Base-by-base conservation (phyloP, 2,888 invertebrate species). In the Priocnemis perturbator region DNA sequence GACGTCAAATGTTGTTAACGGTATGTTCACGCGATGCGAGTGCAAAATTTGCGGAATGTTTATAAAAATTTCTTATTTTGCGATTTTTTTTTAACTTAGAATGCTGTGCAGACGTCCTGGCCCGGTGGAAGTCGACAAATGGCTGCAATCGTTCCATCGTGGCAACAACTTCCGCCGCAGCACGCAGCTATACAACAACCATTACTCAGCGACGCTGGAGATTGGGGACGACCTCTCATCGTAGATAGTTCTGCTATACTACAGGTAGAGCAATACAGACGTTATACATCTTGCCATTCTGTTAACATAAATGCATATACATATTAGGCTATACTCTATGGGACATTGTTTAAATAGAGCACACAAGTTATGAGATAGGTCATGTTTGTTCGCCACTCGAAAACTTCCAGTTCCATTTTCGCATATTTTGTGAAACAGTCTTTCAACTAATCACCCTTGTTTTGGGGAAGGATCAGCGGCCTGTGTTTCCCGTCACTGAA, bases 111-210 rank as follows among this genome's bases (percentile, higher is more conserved):
- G 87, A 93, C 93, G 58, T 92, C 93, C 7, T 94, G 94, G 94
- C 93, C 94, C 14, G 91, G 91, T 23, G 88, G 93, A 20, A 93
- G 92, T 81, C 91, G 95, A 19, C 96, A 95, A 89, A 94, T 95
- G 93, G 94, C 96, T 0, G 88, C 89, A 60, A 91, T 96, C 73
- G 95, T 96, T 61, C 95, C 95, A 19, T 95, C 95, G 0, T 96
- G 96, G 95, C 94, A 95, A 84, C 95, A 95, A 82, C 91, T 95
- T 78, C 93, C 94, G 50, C 91, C 90, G 9, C 92, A 92, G 68
- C 92, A 92, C 74, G 90, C 91, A 50, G 90, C 92, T 15, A 92
- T 93, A 60, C 93, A 92, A 82, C 93, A 93, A 79, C 92, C 93
- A 0, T 83, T 93, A 44, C 85, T 93, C 26, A 91, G 92, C 21